Conservation (phyloP, 2,797 vertebrate genomes). For the Enteromius trimaculatus region DNA sequence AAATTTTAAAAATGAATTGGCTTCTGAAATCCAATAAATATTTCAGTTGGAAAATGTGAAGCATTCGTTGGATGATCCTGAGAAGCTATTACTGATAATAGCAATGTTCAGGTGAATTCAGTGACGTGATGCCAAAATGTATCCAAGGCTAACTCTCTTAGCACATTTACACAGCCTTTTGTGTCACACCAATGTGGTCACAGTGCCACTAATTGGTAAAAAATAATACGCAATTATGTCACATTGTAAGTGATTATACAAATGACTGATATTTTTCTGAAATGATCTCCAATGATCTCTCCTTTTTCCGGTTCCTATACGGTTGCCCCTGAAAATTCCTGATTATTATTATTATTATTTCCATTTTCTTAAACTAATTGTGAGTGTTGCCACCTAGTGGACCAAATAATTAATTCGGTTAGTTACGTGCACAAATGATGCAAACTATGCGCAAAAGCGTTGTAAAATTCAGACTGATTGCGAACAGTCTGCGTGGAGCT, state of each 20-base stretch:
- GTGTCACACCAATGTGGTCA: neutral
- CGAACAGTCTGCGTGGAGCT: neutral
- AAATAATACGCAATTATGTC: neutral
- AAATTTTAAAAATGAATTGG: neutral
- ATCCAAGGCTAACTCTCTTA: neutral
- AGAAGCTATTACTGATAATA: neutral
- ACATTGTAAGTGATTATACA: neutral
- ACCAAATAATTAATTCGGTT: neutral
- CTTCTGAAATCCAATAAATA: neutral
- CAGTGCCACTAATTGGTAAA: neutral
- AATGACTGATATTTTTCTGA: neutral
- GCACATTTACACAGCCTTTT: neutral
- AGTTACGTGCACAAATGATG: neutral
- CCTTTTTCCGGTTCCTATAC: neutral
- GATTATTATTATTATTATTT: constrained; percentile 1
- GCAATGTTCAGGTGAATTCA: neutral
- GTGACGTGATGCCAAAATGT: neutral
- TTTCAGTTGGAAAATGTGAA: neutral
- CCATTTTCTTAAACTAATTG: neutral
- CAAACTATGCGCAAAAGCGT: neutral
- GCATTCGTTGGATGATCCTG: neutral
- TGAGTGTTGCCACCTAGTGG: constrained; percentile 11
- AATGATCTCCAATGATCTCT: neutral
- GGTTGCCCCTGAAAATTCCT: neutral
- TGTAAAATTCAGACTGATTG: neutral